Base-by-base conservation (phyloP, 1,140 invertebrate genomes). In the Heliothis virescens region DNA sequence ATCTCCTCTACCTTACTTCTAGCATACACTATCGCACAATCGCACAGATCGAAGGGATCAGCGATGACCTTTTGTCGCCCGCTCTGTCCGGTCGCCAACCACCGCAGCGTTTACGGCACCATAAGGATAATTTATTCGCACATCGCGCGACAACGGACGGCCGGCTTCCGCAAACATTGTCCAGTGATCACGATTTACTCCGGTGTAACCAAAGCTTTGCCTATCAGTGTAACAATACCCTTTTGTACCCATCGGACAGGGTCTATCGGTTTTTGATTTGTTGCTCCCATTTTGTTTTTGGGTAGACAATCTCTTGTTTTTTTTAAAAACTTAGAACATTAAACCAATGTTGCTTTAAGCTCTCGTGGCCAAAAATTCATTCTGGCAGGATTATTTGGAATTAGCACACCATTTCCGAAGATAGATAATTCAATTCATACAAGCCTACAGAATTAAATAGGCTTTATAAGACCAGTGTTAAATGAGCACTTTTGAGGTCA, bases 1-100 rank as follows among this genome's bases (percentile, higher is more conserved):
- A 26, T 1, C 21, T 26, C 2, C 21, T 26, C 21, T 2, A 26
- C 1, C 21, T 26, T 29, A n/a, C 34, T 10, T n/a, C n/a, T 13
- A 48, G 21, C 21, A 26, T 26, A 26, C 21, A 26, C 2, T 21
- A 72, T 57, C 69, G 69, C 2, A 12, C 52, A 55, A 72, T 57
- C 69, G 34, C 52, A 57, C 34, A 57, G 69, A 72, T 72, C 69
- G 69, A 50, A 67, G 63, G 69, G 69, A 15, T 26, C 29, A 82
- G 83, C 87, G 83, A 89, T 83, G 85, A 85, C 79, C 81, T 85
- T 88, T 89, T 86, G 89, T 88, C 87, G 85, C 76, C 69, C 75
- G 82, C 76, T 78, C 79, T 73, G 83, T 82, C 80, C 84, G 81
- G 73, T 57, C 55, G 26, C 59, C 74, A 62, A 67, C 62, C 73